Evolutionary conservation across 2,888 invertebrate genomes (phyloP).

Genomic region (Diarsia rubi): DNA sequence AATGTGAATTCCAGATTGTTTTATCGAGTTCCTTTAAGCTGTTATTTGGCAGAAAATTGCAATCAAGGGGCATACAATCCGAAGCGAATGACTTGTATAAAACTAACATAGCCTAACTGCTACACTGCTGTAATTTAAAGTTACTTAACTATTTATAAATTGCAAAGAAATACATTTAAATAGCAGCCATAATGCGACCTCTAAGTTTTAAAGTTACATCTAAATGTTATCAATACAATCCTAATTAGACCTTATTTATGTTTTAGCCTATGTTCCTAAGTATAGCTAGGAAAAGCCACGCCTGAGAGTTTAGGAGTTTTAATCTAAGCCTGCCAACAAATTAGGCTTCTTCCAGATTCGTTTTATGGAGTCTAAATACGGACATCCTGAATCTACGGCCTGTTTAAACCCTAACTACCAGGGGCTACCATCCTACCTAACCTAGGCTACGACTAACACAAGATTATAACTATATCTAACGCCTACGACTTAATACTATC

Average conservation of each 20-base stretch:
- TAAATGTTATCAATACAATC: constrained; percentile 41
- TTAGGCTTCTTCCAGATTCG: constrained; percentile 77
- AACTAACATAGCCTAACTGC: constrained; percentile 37
- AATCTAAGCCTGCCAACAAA: constrained; percentile 74
- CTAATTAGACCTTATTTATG: constrained; percentile 41
- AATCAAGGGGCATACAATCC: constrained; percentile 63
- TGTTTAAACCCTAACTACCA: constrained; percentile 65
- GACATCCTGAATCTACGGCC: constrained; percentile 74
- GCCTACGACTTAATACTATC: constrained; percentile 51
- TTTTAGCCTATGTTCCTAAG: constrained; percentile 41
- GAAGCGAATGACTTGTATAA: constrained; percentile 69
- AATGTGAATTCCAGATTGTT: constrained; percentile 47
- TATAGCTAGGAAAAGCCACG: constrained; percentile 60
- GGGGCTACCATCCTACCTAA: constrained; percentile 59
- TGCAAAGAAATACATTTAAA: constrained; percentile 53
- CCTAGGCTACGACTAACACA: constrained; percentile 43
- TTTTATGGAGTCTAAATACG: constrained; percentile 60
- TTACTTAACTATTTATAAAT: constrained; percentile 55
- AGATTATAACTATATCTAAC: constrained; percentile 22
- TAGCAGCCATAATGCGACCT: constrained; percentile 58
- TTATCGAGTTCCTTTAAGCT: constrained; percentile 60
- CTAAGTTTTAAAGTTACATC: constrained; percentile 48
- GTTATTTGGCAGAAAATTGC: constrained; percentile 57
- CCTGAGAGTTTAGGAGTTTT: constrained; percentile 63
- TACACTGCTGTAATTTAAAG: constrained; percentile 50